Conservation (phyloP, 2,113 vertebrate species). For the Rhabdornis inornatus region DNA sequence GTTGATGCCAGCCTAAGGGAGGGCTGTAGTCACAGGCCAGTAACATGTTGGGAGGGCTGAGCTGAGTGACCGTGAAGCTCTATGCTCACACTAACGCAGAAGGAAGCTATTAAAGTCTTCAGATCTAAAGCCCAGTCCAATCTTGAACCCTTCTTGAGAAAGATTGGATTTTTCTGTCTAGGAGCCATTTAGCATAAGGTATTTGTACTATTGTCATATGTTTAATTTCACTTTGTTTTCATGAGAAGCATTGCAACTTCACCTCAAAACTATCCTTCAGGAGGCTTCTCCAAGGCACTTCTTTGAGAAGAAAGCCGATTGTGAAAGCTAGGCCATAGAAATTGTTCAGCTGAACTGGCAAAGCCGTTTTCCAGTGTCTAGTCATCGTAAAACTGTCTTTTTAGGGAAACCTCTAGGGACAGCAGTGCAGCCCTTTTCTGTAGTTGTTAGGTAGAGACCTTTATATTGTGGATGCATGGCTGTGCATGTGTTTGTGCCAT, state of each 20-base stretch:
- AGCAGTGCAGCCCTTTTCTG: neutral
- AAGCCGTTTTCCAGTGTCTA: neutral
- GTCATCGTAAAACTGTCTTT: neutral
- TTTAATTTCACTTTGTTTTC: neutral
- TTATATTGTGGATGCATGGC: neutral
- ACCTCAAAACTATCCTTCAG: neutral
- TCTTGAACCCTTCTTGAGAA: neutral
- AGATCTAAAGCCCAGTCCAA: neutral
- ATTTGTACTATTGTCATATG: neutral
- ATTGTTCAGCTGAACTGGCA: neutral
- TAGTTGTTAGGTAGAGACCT: neutral
- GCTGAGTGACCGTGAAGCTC: fast-evolving
- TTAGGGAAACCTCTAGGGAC: neutral
- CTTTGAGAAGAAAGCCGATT: neutral
- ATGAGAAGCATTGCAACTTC: neutral
- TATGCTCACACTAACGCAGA: fast-evolving
- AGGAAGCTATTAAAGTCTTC: neutral
- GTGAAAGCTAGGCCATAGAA: neutral
- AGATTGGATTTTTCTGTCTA: neutral
- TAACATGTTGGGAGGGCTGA: neutral
- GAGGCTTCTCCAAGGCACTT: neutral
- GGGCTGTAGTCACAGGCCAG: neutral
- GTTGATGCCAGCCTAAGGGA: neutral
- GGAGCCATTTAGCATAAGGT: neutral
- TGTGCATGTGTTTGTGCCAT: neutral